phyloP scores from a whole-genome alignment of 2,888 invertebrate genomes.

The Ametastegia equiseti region DNA sequence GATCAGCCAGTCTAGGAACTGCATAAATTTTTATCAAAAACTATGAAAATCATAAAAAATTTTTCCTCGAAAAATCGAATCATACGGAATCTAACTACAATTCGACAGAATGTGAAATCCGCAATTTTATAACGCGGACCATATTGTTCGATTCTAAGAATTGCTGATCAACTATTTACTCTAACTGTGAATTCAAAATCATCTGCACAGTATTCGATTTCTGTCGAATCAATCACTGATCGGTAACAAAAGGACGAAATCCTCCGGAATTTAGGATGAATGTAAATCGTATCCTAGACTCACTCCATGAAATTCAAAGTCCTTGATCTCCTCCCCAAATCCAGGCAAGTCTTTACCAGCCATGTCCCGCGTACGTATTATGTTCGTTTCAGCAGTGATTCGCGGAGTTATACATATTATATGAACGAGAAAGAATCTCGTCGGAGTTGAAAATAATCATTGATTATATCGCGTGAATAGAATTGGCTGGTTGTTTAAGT shows the following conservation, averaged over 20 bases:
- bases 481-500: background rate
- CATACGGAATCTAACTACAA: background rate
- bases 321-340: slow-evolving; percentile 67
- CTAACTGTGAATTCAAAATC: no score
- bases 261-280: background rate
- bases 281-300: slow-evolving; percentile 53
- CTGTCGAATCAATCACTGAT: background rate
- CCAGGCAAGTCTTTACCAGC: slow-evolving; percentile 62
- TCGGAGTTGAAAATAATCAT: background rate
- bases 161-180: no score
- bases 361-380: background rate
- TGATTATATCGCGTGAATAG: background rate
- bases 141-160: no score
- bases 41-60: background rate
- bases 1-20: slow-evolving; percentile 83
- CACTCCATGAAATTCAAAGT: slow-evolving; percentile 70
- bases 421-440: background rate
- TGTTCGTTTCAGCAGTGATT: background rate
- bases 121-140: no score
- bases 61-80: background rate
- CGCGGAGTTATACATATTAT: background rate
- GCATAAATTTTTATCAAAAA: slow-evolving; percentile 56
- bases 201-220: background rate
- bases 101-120: no score
- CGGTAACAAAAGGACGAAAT: background rate